Conservation (phyloP, 2,797 vertebrate genomes). For the Echeneis naucrates region DNA sequence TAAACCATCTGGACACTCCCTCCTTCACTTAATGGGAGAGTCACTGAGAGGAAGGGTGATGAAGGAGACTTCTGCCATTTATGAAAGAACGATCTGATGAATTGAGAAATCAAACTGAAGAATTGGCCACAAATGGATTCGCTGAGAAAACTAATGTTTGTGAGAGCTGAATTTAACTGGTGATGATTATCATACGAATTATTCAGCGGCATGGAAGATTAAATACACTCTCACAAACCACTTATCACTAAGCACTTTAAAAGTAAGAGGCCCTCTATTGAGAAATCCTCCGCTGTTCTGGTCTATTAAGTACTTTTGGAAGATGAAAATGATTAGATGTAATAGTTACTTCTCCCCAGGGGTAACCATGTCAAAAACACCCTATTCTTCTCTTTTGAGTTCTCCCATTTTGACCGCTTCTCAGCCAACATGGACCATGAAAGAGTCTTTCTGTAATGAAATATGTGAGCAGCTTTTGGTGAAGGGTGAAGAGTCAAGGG, state of each 20-base stretch:
- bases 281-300: conserved; percentile 24
- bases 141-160: conserved; percentile 19
- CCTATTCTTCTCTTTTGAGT: conserved; percentile 32
- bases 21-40: conserved; percentile 51
- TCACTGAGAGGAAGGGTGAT: conserved; percentile 44
- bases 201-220: conserved; percentile 29
- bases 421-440: conserved; percentile 12
- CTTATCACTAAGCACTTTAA: conserved; percentile 34
- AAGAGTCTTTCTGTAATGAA: conserved; percentile 28
- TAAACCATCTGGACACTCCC: conserved; percentile 82
- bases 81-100: conserved; percentile 10
- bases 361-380: conserved; percentile 30
- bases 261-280: conserved; percentile 32
- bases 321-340: conserved; percentile 51
- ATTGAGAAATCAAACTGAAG: conserved; percentile 5
- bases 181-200: conserved; percentile 24
- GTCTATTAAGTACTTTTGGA: conserved; percentile 21
- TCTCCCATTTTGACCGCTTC: conserved; percentile 16
- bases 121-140: conserved; percentile 15
- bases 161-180: conserved; percentile 1
- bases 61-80: conserved; percentile 20
- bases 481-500: conserved; percentile 44
- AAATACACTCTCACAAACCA: conserved; percentile 25
- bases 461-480: conserved; percentile 57
- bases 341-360: conserved; percentile 29